These are phyloP conservation scores for Notoglanidium macrostoma DNA, from an alignment of 2,797 vertebrate species.

Conservation along the genomic window DNA sequence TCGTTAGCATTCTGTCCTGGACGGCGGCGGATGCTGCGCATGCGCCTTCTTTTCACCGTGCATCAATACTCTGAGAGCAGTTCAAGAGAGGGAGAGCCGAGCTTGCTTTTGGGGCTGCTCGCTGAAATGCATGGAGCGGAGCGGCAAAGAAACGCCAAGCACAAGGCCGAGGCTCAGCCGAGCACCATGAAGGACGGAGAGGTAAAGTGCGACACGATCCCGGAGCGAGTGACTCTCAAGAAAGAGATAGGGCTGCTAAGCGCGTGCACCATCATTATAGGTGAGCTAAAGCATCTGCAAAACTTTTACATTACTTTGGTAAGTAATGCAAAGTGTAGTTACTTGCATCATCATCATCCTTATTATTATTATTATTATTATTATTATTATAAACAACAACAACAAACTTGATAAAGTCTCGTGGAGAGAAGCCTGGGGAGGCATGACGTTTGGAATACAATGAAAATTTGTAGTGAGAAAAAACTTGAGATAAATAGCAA, in stretches of 20 bases:
- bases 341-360: not conserved
- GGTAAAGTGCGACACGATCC: conserved; percentile 54
- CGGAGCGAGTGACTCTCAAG: conserved; percentile 87
- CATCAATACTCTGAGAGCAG: conserved; percentile 60
- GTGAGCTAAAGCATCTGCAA: conserved; percentile 69
- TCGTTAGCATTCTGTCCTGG: conserved; percentile 79
- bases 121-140: conserved; percentile 83
- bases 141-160: conserved; percentile 66
- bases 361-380: not conserved
- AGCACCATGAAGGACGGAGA: conserved; percentile 56
- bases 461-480: not conserved
- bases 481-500: not conserved
- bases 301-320: not conserved
- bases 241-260: conserved; percentile 94
- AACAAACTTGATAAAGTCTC: not conserved
- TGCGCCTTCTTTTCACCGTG: conserved; percentile 74
- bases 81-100: conserved; percentile 63
- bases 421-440: not conserved
- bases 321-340: not conserved
- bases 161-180: conserved; percentile 52
- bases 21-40: conserved; percentile 75
- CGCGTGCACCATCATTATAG: conserved; percentile 95
- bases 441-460: not conserved
- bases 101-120: conserved; percentile 56
- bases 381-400: not conserved